Evolutionary conservation across 2,797 vertebrate genomes (phyloP).

Genomic region (Phataginus tricuspis): DNA sequence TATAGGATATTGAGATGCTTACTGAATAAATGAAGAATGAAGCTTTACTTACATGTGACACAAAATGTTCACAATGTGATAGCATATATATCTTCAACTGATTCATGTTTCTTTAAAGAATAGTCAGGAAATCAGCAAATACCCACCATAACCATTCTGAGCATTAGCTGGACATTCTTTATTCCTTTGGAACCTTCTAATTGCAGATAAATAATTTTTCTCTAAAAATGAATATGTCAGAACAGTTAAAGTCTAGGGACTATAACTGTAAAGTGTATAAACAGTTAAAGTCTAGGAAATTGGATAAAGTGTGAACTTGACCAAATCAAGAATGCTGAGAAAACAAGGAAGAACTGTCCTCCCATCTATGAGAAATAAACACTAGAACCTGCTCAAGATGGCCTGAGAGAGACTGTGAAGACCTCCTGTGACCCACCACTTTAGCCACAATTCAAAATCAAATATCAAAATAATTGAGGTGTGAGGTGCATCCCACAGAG

Average conservation of each 20-base stretch:
- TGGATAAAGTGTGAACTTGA: conserved; percentile 75
- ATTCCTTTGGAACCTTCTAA: neutral
- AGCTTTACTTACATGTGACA: neutral
- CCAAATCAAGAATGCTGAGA: neutral
- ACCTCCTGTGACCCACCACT: neutral
- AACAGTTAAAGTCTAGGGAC: conserved; percentile 83
- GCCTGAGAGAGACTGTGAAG: neutral
- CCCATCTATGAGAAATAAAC: neutral
- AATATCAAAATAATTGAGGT: neutral
- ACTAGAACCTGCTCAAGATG: neutral
- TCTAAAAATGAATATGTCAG: conserved; percentile 84
- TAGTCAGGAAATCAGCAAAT: neutral
- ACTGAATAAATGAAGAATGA: neutral
- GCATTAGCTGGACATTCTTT: neutral
- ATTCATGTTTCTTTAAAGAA: conserved; percentile 13
- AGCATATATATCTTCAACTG: neutral
- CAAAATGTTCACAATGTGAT: neutral
- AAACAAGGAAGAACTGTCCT: neutral
- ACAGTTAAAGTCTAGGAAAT: conserved; percentile 55
- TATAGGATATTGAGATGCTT: neutral
- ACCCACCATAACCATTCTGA: neutral
- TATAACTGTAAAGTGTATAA: conserved; percentile 75
- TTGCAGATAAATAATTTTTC: conserved; percentile 79
- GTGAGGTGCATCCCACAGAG: neutral
- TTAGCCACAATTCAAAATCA: neutral